phyloP scores from a whole-genome alignment of 2,113 vertebrate species.

The Limanda limanda region DNA sequence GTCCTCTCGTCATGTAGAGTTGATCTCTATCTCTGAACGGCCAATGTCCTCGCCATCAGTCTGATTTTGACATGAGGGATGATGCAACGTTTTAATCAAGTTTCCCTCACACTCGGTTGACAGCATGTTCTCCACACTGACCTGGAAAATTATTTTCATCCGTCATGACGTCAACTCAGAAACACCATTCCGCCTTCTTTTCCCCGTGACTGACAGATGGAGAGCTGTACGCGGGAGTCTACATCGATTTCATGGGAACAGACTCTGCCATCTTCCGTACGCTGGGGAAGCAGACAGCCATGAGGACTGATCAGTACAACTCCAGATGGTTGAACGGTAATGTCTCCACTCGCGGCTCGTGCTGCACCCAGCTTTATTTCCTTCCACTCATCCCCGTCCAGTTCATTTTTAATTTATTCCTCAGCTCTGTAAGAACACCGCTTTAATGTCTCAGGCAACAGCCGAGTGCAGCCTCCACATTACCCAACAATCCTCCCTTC shows the following conservation, averaged over 20 bases:
- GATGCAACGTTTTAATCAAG: slow-evolving; percentile 25
- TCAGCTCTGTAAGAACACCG: neutral
- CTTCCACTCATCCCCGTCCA: slow-evolving; percentile 26
- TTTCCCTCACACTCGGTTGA: neutral
- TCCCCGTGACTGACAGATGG: slow-evolving; percentile 87
- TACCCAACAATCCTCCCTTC: neutral
- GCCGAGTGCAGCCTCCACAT: neutral
- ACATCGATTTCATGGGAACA: slow-evolving; percentile 99
- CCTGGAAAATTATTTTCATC: slow-evolving; percentile 24
- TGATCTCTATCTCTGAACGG: slow-evolving; percentile 5
- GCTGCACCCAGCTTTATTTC: slow-evolving; percentile 42
- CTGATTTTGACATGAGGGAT: slow-evolving; percentile 23
- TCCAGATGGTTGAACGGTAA: slow-evolving; percentile 98
- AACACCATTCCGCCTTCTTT: slow-evolving; percentile 5
- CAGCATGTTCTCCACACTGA: slow-evolving; percentile 5
- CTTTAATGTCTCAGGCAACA: slow-evolving; percentile 8
- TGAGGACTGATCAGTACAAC: slow-evolving; percentile 99
- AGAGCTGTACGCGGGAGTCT: slow-evolving; percentile 96
- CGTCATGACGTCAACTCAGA: slow-evolving; percentile 38
- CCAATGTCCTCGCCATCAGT: neutral
- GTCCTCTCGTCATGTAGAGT: neutral
- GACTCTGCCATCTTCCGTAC: slow-evolving; percentile 98
- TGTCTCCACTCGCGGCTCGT: slow-evolving; percentile 33
- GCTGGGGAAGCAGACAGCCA: slow-evolving; percentile 96
- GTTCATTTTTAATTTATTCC: slow-evolving; percentile 48